phyloP scores from a whole-genome alignment of 1,140 invertebrate species.

The Halesus radiatus region DNA sequence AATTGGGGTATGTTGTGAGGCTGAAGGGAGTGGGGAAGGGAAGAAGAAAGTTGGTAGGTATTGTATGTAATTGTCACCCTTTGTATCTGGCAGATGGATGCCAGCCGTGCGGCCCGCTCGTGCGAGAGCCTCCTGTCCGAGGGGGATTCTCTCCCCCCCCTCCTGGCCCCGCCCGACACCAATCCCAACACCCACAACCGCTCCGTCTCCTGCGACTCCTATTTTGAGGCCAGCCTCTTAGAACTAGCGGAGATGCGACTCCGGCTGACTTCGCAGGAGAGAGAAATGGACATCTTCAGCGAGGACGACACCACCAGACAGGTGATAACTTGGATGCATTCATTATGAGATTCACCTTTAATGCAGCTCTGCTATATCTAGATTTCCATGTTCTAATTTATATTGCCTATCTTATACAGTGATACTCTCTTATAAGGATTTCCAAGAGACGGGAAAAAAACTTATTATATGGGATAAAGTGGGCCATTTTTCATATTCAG shows the following conservation, averaged over 20 bases:
- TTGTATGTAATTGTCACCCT: background rate
- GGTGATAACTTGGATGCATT: constrained; percentile 17
- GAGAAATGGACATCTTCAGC: constrained; percentile 88
- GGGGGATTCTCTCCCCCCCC: constrained; percentile 62
- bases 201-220: constrained; percentile 93
- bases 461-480: no score
- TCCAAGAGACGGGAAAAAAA: no score
- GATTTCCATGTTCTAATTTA: no score
- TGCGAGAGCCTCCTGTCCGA: constrained; percentile 67
- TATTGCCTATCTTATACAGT: no score
- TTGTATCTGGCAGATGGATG: constrained; percentile 35
- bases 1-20: no score
- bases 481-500: no score
- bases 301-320: constrained; percentile 77
- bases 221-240: constrained; percentile 81
- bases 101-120: constrained; percentile 63
- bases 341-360: no score
- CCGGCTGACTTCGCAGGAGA: constrained; percentile 86
- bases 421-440: no score
- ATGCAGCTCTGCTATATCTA: no score
- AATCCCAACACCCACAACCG: constrained; percentile 66
- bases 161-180: constrained; percentile 52
- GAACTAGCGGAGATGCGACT: constrained; percentile 87
- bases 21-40: no score
- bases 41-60: no score